Evolutionary conservation across 92 coral and sea anemone genomes (phyloP).

Genomic region (Metridium senile): DNA sequence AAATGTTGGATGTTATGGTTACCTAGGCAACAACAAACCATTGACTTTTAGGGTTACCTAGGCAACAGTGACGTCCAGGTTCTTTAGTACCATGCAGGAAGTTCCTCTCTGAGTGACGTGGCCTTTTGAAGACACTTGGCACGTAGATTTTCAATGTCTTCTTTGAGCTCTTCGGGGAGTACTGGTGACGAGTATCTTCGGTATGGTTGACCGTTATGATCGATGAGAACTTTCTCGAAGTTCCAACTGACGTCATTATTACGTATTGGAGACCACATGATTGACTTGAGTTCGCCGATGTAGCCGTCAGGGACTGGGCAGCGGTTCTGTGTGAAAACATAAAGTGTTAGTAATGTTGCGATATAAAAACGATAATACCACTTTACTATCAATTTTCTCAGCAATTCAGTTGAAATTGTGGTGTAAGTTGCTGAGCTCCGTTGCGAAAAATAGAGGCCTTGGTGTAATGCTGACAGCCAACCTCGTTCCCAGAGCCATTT

Average conservation of each 20-base stretch:
- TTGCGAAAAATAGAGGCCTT: too few species aligned
- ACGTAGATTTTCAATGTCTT: constrained; percentile 45
- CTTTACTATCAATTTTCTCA: too few species aligned
- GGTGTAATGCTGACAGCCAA: too few species aligned
- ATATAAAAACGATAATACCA: too few species aligned
- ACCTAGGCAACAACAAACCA: neutral
- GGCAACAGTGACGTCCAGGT: neutral
- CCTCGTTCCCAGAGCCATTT: too few species aligned
- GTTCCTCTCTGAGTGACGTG: neutral
- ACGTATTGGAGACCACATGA: constrained; percentile 79
- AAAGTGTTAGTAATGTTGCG: too few species aligned
- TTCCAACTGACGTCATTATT: constrained; percentile 89
- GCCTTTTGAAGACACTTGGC: constrained; percentile 21
- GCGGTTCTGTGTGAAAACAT: constrained; percentile 68
- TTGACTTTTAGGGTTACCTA: neutral
- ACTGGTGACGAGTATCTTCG: constrained; percentile 81
- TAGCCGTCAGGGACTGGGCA: constrained; percentile 75
- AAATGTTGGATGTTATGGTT: too few species aligned
- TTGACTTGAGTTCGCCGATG: constrained; percentile 63
- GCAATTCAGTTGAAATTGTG: too few species aligned
- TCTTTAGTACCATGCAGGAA: constrained; percentile 22
- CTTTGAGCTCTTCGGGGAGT: constrained; percentile 54
- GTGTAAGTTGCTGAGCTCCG: too few species aligned
- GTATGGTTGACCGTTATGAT: constrained; percentile 82
- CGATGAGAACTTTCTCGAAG: constrained; percentile 86